Percentiles rank a stretch among this genome's conserved stretches.
phyloP scores from a whole-genome alignment of 2,113 vertebrate species.

The Passer domesticus region DNA sequence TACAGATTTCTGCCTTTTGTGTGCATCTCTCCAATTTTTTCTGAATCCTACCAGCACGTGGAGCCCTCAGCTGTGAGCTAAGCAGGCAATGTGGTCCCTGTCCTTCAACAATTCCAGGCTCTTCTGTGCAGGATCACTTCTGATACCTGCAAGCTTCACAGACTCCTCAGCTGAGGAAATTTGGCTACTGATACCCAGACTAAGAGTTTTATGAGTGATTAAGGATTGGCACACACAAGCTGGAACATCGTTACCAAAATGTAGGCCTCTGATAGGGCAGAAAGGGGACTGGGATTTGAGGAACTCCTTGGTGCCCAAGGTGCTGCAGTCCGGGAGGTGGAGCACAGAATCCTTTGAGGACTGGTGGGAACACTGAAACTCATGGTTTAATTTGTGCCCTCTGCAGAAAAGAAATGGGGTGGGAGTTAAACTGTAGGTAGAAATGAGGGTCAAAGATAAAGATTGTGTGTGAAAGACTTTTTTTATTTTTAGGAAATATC shows the following conservation, averaged over 20 bases:
- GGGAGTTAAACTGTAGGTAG: neutral
- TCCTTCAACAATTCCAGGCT: neutral
- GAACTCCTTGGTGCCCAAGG: neutral
- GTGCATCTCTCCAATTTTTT: neutral
- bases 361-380: rapidly evolving
- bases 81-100: rapidly evolving
- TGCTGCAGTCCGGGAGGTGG: neutral
- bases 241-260: neutral
- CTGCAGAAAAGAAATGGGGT: rapidly evolving
- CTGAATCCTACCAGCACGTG: neutral
- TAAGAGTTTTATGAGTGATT: neutral
- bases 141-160: neutral
- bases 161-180: neutral
- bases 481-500: neutral
- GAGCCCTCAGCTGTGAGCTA: neutral
- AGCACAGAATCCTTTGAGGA: neutral
- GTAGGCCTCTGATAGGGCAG: neutral
- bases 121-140: neutral
- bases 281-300: neutral
- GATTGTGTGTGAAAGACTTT: neutral
- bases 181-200: neutral
- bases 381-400: rapidly evolving
- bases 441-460: neutral
- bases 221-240: rapidly evolving
- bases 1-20: neutral